A percentile compares a stretch with the other conserved stretches of the same genome.
These are phyloP conservation scores for Hypena proboscidalis DNA, from an alignment of 2,888 invertebrate genomes.

Conservation along the genomic window DNA sequence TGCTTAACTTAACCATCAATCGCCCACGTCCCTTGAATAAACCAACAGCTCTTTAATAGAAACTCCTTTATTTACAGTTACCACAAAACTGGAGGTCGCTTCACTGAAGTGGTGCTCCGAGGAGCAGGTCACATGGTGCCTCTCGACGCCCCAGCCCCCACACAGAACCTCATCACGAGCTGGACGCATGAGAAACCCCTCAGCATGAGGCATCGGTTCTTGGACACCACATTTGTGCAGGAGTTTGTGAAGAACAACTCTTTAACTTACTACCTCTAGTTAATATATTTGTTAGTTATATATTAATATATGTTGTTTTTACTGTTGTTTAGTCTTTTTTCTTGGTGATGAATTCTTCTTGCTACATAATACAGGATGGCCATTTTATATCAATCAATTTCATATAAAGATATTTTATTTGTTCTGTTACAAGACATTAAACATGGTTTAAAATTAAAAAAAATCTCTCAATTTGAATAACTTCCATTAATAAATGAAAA, in stretches of 20 bases:
- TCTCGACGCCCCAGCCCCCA: constrained; percentile 82
- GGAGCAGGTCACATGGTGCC: constrained; percentile 89
- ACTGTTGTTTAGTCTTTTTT: neutral
- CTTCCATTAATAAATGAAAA: too few species aligned
- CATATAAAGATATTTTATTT: too few species aligned
- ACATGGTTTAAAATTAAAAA: too few species aligned
- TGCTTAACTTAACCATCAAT: too few species aligned
- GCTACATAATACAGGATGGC: too few species aligned
- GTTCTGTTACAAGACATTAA: too few species aligned
- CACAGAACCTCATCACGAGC: constrained; percentile 81
- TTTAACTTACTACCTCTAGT: constrained; percentile 30
- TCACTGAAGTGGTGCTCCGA: constrained; percentile 85
- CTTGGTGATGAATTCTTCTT: too few species aligned
- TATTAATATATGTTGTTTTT: constrained; percentile 2
- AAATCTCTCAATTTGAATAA: too few species aligned
- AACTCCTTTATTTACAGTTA: constrained; percentile 66
- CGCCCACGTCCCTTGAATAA: too few species aligned
- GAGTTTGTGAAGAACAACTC: constrained; percentile 44
- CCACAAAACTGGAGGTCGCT: constrained; percentile 77
- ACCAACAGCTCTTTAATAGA: too few species aligned
- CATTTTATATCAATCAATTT: too few species aligned
- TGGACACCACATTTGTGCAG: constrained; percentile 32
- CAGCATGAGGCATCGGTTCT: constrained; percentile 22
- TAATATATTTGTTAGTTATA: constrained; percentile 1
- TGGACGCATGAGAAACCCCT: constrained; percentile 73